phyloP scores from a whole-genome alignment of 2,888 invertebrate species.

The Tenthredo notha region DNA sequence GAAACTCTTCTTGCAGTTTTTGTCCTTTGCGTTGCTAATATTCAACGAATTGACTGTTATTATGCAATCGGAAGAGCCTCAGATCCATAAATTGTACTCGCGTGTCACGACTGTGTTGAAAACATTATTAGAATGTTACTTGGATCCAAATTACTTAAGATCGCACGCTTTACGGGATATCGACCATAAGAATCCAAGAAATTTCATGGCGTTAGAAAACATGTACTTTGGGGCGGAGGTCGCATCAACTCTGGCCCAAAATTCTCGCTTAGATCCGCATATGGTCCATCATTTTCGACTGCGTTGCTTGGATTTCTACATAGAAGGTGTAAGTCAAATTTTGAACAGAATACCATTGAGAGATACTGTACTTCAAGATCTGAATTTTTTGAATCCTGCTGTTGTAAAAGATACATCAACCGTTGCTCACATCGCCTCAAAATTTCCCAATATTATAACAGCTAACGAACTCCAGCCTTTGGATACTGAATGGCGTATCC shows the following conservation, averaged over 20 bases:
- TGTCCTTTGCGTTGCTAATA: neutral
- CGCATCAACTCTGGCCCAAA: neutral
- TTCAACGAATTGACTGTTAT: neutral
- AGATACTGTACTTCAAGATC: neutral
- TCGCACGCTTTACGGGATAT: neutral
- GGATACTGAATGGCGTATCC: constrained; percentile 3
- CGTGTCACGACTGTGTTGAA: neutral
- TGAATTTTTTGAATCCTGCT: constrained; percentile 3
- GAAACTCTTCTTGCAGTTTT: neutral
- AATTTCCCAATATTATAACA: neutral
- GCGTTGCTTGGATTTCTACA: neutral
- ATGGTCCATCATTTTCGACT: neutral
- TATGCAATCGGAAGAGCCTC: neutral
- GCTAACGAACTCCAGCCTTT: constrained; percentile 3
- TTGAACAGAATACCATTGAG: neutral
- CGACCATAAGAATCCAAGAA: neutral
- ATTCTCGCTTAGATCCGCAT: neutral
- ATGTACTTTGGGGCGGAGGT: neutral
- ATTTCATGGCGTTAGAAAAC: neutral
- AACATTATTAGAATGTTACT: constrained; percentile 3
- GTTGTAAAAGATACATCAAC: neutral
- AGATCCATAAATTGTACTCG: neutral
- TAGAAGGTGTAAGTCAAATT: neutral
- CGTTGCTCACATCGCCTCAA: neutral
- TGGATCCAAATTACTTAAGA: neutral